phyloP scores from a whole-genome alignment of 1,140 invertebrate species.

The Ceratitis capitata region DNA sequence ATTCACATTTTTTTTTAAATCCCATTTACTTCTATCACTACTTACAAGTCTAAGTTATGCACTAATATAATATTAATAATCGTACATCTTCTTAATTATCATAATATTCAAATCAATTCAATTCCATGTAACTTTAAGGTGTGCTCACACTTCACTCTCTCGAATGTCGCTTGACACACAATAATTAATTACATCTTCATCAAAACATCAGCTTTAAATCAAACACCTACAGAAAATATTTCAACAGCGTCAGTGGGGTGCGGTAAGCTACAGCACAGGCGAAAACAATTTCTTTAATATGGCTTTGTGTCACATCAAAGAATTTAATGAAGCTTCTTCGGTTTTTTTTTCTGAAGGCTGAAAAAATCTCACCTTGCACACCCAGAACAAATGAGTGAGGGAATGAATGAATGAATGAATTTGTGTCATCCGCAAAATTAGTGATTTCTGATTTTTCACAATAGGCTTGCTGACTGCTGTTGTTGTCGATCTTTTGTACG shows the following conservation, averaged over 20 bases:
- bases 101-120: not conserved
- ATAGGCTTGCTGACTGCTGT: too few species aligned
- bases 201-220: not conserved
- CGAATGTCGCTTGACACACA: not conserved
- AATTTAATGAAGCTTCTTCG: not conserved
- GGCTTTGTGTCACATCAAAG: not conserved
- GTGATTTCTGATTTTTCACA: not conserved
- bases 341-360: too few species aligned
- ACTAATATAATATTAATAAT: too few species aligned
- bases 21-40: too few species aligned
- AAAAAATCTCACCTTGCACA: too few species aligned
- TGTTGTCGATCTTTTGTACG: not conserved
- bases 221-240: not conserved
- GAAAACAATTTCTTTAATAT: not conserved
- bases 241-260: slow-evolving; percentile 10
- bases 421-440: not conserved
- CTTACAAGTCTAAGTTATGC: too few species aligned
- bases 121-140: not conserved
- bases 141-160: not conserved
- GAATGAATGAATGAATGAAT: too few species aligned
- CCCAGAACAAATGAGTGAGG: not conserved
- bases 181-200: slow-evolving; percentile 11
- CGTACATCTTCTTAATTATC: not conserved
- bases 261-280: not conserved
- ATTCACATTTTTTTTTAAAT: too few species aligned